Conservation (phyloP, 1,140 invertebrate species). For the Adelges cooleyi region DNA sequence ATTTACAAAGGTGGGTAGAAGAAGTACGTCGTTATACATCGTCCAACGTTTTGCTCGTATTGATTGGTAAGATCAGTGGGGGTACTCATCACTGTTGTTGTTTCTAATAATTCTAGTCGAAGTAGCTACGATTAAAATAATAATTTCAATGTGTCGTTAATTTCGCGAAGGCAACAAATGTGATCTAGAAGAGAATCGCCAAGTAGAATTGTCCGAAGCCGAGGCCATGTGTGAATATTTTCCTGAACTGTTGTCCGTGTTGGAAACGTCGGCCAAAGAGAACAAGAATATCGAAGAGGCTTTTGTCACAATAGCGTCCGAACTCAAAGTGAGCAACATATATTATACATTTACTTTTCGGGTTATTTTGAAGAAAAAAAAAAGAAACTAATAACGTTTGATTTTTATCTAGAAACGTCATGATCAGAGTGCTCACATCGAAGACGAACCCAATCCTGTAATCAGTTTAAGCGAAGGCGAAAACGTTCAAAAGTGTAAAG, state of each 20-base stretch:
- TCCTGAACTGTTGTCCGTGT: slow-evolving; percentile 66
- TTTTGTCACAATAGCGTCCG: slow-evolving; percentile 75
- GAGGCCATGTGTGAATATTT: slow-evolving; percentile 70
- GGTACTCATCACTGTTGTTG: neutral
- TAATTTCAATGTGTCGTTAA: neutral
- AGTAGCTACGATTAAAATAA: too few relatives aligned
- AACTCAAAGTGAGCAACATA: slow-evolving; percentile 62
- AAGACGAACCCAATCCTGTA: slow-evolving; percentile 26
- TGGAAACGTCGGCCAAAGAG: slow-evolving; percentile 88
- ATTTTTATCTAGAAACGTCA: slow-evolving; percentile 30
- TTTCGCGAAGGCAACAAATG: slow-evolving; percentile 62
- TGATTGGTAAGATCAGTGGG: slow-evolving; percentile 60
- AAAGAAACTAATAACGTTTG: neutral
- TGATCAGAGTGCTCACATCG: slow-evolving; percentile 29
- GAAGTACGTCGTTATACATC: slow-evolving; percentile 87
- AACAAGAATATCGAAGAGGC: slow-evolving; percentile 87
- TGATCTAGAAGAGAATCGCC: slow-evolving; percentile 65
- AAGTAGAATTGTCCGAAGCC: slow-evolving; percentile 73
- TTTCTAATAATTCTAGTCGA: neutral
- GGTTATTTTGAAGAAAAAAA: neutral
- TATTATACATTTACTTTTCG: neutral
- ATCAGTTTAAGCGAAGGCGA: slow-evolving; percentile 10
- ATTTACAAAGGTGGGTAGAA: slow-evolving; percentile 83
- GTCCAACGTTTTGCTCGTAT: slow-evolving; percentile 72
- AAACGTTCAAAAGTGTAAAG: slow-evolving; percentile 22